Conservation (phyloP, 2,888 invertebrate genomes). For the Perizoma affinitatum region DNA sequence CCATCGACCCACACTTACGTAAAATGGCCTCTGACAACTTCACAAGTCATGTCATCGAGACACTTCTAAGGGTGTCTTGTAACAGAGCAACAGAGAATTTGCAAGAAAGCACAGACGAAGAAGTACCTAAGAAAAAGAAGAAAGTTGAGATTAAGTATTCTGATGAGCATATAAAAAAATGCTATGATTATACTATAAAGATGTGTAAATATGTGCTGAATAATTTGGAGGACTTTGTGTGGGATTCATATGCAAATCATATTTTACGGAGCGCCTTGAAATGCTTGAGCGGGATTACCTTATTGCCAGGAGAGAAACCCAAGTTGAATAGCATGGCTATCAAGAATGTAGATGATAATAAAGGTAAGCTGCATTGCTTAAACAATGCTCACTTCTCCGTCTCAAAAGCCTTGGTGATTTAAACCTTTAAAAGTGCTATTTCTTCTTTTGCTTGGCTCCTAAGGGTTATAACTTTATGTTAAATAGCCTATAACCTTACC, state of each 20-base stretch:
- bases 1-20: conserved; percentile 87
- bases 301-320: conserved; percentile 74
- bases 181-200: conserved; percentile 87
- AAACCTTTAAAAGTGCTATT: too few species aligned
- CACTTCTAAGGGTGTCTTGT: conserved; percentile 84
- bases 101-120: conserved; percentile 43
- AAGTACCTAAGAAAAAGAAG: conserved; percentile 56
- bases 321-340: conserved; percentile 66
- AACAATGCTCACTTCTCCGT: too few species aligned
- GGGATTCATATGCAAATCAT: conserved; percentile 91
- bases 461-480: too few species aligned
- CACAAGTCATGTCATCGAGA: conserved; percentile 91
- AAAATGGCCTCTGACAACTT: conserved; percentile 89
- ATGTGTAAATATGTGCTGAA: conserved; percentile 90
- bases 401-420: too few species aligned
- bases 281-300: conserved; percentile 87
- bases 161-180: conserved; percentile 79
- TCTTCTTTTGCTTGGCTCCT: too few species aligned
- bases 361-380: conserved; percentile 42
- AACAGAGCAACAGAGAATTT: conserved; percentile 75
- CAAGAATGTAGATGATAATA: conserved; percentile 53
- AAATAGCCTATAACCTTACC: too few species aligned
- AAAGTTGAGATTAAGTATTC: conserved; percentile 66
- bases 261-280: conserved; percentile 89
- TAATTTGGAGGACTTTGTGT: conserved; percentile 93